Conservation (phyloP, 2,888 invertebrate species). For the Drosophila picticornis region DNA sequence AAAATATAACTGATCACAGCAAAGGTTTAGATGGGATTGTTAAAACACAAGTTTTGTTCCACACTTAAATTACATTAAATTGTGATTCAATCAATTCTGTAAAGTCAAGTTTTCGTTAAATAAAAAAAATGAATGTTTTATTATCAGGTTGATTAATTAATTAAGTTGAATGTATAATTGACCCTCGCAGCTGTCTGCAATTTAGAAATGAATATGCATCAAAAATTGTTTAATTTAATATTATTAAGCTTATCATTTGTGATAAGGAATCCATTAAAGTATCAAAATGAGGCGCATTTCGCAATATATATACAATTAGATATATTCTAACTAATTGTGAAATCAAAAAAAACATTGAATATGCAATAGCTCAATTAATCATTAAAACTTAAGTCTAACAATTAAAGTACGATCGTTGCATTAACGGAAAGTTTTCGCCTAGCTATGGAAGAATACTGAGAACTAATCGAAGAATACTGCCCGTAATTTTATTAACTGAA, state of each 20-base stretch:
- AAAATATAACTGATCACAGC: neutral
- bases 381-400: neutral
- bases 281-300: neutral
- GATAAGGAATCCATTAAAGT: neutral
- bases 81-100: neutral
- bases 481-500: neutral
- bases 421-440: slow-evolving; percentile 12
- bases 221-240: neutral
- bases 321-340: no score
- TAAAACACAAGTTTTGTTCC: no score
- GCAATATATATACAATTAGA: neutral
- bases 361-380: neutral
- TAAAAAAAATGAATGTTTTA: no score
- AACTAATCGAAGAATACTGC: neutral
- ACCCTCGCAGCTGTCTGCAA: no score
- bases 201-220: neutral
- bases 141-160: no score
- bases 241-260: neutral
- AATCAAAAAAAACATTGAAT: accelerated
- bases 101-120: neutral
- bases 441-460: neutral
- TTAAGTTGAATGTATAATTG: neutral
- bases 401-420: neutral
- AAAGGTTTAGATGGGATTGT: neutral
- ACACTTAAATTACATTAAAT: no score